Base-by-base conservation (phyloP, 2,113 vertebrate genomes). In the Gracilinanus agilis region DNA sequence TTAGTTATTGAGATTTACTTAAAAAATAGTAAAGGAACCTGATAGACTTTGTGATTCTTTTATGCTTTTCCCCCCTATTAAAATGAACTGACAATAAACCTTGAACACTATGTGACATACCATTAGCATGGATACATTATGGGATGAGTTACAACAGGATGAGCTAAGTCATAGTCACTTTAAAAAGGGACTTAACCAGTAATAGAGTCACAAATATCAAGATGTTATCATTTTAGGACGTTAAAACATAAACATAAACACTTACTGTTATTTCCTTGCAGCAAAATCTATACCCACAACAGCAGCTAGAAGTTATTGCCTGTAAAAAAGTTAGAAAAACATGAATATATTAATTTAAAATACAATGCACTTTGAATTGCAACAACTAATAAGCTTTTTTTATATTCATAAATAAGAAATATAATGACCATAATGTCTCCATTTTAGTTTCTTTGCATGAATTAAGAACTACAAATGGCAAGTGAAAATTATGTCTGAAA, bases 231-330 rank as follows among this genome's bases (percentile, higher is more conserved):
- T 94, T 91, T 92, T 49, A 16, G 90, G 92, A 97, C 91, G 2
- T 90, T 93, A 54, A 27, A 96, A 93, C 12, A 94, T 75, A 56
- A 55, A 92, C 0, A 94, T 40, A 94, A 98, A 54, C n/a, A 98
- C 98, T 99, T 98, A 98, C 98, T 95, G 93, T 97, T 98, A 92
- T 23, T 98, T 98, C 29, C 54, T 93, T 94, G 83, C 34, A 95
- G 97, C n/a, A 95, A 95, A 96, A 93, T 96, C 95, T 94, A 58
- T 7, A 94, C 96, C 96, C 95, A 96, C 95, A 55, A 53, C 0
- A 12, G 92, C 95, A 95, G 7, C 90, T 94, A 92, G 95, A 97
- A 98, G 97, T 97, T 98, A 96, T 90, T 96, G 93, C 96, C 98
- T 99, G 97, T 98, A 95, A 97, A 97, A 95, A 98, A 98, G 44